Evolutionary conservation across 2,113 vertebrate genomes (phyloP).

Genomic region (Cheirogaleus medius): DNA sequence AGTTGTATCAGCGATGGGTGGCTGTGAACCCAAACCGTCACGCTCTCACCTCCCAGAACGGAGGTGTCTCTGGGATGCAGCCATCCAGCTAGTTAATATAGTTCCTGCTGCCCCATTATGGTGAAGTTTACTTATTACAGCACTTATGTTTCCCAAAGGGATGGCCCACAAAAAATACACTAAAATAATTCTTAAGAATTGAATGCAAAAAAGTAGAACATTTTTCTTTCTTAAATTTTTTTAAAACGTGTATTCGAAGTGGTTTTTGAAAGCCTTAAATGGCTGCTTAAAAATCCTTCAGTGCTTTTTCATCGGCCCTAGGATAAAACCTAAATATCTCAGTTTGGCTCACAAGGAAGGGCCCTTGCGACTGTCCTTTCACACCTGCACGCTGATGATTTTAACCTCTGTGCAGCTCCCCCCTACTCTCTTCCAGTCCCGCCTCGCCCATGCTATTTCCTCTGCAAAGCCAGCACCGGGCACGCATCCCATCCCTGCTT

Average conservation of each 20-base stretch:
- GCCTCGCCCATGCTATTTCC: fast-evolving
- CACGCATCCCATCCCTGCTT: fast-evolving
- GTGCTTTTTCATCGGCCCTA: background rate
- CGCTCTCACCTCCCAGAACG: background rate
- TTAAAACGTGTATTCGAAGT: background rate
- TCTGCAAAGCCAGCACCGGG: fast-evolving
- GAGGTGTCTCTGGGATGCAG: background rate
- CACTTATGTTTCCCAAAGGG: background rate
- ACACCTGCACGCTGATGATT: background rate
- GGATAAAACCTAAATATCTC: background rate
- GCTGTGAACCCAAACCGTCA: background rate
- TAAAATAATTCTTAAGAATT: background rate
- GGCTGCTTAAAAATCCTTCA: background rate
- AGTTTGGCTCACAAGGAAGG: background rate
- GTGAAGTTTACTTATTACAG: background rate
- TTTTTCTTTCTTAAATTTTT: background rate
- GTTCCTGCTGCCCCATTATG: background rate
- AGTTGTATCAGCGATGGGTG: background rate
- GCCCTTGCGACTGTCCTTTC: background rate
- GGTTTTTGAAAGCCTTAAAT: background rate
- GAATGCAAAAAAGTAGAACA: background rate
- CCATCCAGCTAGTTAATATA: fast-evolving
- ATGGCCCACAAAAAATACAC: background rate
- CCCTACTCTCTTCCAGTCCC: fast-evolving
- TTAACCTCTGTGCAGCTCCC: too few relatives aligned